phyloP scores from a whole-genome alignment of 2,888 invertebrate genomes.

The Drosophila siamana region DNA sequence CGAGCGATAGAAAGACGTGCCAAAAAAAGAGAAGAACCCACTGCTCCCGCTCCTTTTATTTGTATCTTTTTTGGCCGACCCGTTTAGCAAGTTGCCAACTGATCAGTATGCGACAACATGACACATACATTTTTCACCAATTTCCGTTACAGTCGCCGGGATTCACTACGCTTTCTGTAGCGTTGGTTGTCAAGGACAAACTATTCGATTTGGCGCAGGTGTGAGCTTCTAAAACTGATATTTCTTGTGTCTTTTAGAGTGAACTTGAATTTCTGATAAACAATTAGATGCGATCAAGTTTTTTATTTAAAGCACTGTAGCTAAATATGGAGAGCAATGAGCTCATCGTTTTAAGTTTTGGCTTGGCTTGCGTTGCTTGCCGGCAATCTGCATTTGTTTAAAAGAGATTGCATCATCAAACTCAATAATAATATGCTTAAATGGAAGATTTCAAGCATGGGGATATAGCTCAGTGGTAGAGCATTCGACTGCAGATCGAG shows the following conservation, averaged over 20 bases:
- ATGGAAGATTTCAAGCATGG: constrained; percentile 16
- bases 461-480: constrained; percentile 75
- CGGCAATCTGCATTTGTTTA: not conserved
- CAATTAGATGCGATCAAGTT: too few relatives aligned
- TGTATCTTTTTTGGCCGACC: constrained; percentile 7
- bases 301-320: not conserved
- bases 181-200: not conserved
- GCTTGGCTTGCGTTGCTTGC: not conserved
- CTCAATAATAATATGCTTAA: not conserved
- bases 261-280: too few relatives aligned
- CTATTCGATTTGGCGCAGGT: not conserved
- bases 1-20: not conserved
- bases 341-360: not conserved
- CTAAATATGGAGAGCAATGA: not conserved
- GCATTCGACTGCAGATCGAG: constrained; percentile 75
- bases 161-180: not conserved
- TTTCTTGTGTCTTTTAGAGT: too few relatives aligned
- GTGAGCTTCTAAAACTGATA: not conserved
- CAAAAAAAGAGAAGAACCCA: not conserved
- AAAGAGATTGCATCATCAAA: not conserved
- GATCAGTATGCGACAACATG: constrained; percentile 39
- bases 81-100: constrained; percentile 34
- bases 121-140: constrained; percentile 46
- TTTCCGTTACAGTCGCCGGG: constrained; percentile 31
- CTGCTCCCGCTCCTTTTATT: not conserved